Evolutionary conservation across 2,888 invertebrate genomes (phyloP).

Genomic region (Philereme vetulata): DNA sequence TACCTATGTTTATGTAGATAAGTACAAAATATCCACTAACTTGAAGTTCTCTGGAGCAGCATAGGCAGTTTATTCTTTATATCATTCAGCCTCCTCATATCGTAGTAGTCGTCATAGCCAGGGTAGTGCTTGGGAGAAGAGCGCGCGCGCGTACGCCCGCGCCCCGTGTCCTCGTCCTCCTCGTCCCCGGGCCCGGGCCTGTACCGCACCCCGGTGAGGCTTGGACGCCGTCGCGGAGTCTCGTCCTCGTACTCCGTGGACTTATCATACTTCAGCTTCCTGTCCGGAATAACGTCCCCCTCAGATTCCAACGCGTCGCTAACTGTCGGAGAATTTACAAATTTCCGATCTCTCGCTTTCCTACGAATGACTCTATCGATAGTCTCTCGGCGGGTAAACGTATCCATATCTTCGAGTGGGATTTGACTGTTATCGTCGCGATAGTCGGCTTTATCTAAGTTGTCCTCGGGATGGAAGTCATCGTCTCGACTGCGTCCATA

Average conservation of each 20-base stretch:
- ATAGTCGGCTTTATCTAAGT: constrained; percentile 43
- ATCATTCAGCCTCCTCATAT: constrained; percentile 61
- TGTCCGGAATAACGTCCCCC: constrained; percentile 30
- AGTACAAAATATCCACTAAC: constrained; percentile 43
- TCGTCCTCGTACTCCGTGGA: constrained; percentile 1
- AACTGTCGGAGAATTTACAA: constrained; percentile 18
- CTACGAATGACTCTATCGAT: constrained; percentile 51
- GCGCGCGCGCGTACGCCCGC: constrained; percentile 15
- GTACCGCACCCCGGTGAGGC: not conserved
- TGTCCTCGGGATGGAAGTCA: constrained; percentile 2
- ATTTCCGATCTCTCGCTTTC: constrained; percentile 57
- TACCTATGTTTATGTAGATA: no score
- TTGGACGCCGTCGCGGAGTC: not conserved
- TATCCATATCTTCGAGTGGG: constrained; percentile 40
- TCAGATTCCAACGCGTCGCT: constrained; percentile 35
- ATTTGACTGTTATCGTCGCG: constrained; percentile 43
- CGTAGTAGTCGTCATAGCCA: constrained; percentile 65
- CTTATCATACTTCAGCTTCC: constrained; percentile 8
- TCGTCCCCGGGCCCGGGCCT: constrained; percentile 1
- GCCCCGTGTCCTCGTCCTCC: constrained; percentile 21
- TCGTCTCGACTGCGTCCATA: constrained; percentile 1
- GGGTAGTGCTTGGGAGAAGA: constrained; percentile 37
- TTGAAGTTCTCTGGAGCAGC: constrained; percentile 54
- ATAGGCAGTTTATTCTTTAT: constrained; percentile 60
- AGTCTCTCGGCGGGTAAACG: constrained; percentile 39